Evolutionary conservation across 2,113 vertebrate species (phyloP).

Genomic region (Perca schrenkii): DNA sequence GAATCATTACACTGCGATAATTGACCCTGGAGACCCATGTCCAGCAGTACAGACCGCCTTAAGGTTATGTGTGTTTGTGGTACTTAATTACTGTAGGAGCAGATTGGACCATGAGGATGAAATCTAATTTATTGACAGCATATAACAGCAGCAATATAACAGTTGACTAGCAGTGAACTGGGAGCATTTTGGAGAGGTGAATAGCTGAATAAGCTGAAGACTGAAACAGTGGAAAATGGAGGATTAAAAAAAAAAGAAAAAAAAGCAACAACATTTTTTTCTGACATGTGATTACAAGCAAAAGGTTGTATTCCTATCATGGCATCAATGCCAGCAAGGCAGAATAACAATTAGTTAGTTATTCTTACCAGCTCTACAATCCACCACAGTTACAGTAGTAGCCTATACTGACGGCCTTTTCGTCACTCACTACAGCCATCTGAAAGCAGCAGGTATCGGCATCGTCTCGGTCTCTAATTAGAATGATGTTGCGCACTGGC

Average conservation of each 20-base stretch:
- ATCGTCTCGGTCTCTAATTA: not conserved
- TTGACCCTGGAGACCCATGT: slow-evolving; percentile 77
- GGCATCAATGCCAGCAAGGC: not conserved
- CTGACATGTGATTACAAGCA: not conserved
- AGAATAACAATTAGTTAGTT: not conserved
- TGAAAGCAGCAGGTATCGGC: slow-evolving; percentile 7
- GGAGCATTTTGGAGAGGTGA: slow-evolving; percentile 27
- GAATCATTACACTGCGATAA: slow-evolving; percentile 77
- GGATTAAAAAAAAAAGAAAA: not conserved
- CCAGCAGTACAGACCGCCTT: slow-evolving; percentile 61
- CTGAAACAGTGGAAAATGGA: not conserved
- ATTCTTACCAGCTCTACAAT: not conserved
- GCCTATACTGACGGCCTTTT: not conserved
- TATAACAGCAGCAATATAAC: slow-evolving; percentile 36
- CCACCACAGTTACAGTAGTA: not conserved
- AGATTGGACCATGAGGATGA: slow-evolving; percentile 63
- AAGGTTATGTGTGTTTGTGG: slow-evolving; percentile 46
- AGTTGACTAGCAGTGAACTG: slow-evolving; percentile 45
- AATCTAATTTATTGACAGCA: slow-evolving; percentile 59
- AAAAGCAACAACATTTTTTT: not conserved
- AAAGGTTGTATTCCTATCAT: not conserved
- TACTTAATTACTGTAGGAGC: slow-evolving; percentile 65
- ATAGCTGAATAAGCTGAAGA: not conserved
- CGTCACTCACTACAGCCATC: not conserved
- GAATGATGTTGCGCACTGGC: not conserved